Evolutionary conservation across 2,888 invertebrate genomes (phyloP).

Genomic region (Sisyra nigra): DNA sequence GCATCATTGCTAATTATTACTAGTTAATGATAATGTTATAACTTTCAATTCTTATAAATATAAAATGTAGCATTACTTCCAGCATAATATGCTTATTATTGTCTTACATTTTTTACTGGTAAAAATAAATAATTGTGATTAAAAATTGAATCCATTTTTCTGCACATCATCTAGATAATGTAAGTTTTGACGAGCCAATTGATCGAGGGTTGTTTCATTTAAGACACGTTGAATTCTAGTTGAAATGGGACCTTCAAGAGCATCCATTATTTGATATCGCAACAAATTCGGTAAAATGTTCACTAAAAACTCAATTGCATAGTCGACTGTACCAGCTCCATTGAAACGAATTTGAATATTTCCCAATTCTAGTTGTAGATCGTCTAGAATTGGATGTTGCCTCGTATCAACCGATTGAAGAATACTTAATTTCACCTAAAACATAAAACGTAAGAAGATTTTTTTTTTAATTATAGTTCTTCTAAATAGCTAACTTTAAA

Average conservation of each 20-base stretch:
- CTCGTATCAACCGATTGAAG: slow-evolving; percentile 66
- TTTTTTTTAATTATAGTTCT: background rate
- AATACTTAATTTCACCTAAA: slow-evolving; percentile 38
- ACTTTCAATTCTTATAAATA: too few relatives aligned
- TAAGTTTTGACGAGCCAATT: slow-evolving; percentile 50
- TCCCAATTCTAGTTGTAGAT: slow-evolving; percentile 63
- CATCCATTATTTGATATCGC: slow-evolving; percentile 76
- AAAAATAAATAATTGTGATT: background rate
- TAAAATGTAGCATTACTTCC: too few relatives aligned
- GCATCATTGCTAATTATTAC: too few relatives aligned
- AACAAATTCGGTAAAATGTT: slow-evolving; percentile 74
- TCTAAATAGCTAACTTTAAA: slow-evolving; percentile 31
- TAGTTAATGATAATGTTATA: too few relatives aligned
- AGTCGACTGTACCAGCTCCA: slow-evolving; percentile 78
- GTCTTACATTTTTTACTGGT: background rate
- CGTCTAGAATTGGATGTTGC: slow-evolving; percentile 50
- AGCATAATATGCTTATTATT: too few relatives aligned
- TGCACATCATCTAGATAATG: slow-evolving; percentile 47
- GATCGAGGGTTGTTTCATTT: slow-evolving; percentile 57
- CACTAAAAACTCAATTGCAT: slow-evolving; percentile 59
- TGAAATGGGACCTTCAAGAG: slow-evolving; percentile 61
- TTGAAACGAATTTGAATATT: slow-evolving; percentile 72
- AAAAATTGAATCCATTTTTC: slow-evolving; percentile 24
- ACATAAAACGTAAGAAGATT: background rate
- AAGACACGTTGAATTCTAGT: slow-evolving; percentile 57